These are phyloP conservation scores for Pongo abelii DNA, from an alignment of 2,113 vertebrate species.

Conservation along the genomic window DNA sequence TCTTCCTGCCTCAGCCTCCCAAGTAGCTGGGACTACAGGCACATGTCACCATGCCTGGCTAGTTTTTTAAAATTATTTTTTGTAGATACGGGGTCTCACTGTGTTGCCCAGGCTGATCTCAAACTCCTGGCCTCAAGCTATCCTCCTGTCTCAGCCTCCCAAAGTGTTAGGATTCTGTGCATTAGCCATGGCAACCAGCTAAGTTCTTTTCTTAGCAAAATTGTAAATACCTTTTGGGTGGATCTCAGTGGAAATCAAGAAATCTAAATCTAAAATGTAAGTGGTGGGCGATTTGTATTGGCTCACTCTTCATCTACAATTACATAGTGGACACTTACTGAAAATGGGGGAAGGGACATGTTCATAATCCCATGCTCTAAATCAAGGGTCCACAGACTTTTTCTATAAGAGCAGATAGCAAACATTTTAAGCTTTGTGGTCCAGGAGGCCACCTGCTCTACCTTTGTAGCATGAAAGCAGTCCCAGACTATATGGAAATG, in stretches of 20 bases:
- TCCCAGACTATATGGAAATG: accelerated
- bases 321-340: background rate
- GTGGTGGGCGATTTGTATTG: background rate
- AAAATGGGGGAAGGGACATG: accelerated
- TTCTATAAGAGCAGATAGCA: background rate
- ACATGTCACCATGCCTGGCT: too few relatives aligned
- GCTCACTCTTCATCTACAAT: background rate
- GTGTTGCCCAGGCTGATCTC: too few relatives aligned
- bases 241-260: background rate
- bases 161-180: too few relatives aligned
- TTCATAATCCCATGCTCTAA: background rate
- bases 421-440: background rate
- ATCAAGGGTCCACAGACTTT: background rate
- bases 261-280: background rate
- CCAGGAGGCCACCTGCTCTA: background rate
- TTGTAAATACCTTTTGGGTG: background rate
- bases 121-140: too few relatives aligned
- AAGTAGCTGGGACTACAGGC: too few relatives aligned
- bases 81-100: too few relatives aligned
- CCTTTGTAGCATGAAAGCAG: too few relatives aligned
- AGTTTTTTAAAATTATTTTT: too few relatives aligned
- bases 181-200: too few relatives aligned
- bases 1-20: too few relatives aligned
- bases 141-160: too few relatives aligned
- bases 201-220: background rate